phyloP scores from a whole-genome alignment of 2,113 vertebrate genomes.

The Glareola pratincola region DNA sequence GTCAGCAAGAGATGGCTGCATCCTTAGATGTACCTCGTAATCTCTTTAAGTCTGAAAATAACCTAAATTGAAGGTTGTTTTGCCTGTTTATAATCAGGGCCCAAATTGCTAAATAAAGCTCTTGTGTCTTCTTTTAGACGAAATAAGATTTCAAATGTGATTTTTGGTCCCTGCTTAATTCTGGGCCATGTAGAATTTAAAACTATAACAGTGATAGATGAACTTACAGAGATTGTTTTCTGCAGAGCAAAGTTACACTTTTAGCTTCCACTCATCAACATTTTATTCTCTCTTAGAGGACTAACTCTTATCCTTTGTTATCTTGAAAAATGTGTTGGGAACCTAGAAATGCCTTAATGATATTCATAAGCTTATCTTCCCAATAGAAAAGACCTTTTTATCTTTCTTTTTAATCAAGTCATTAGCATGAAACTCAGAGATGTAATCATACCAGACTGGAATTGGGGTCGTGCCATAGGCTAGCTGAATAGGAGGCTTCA shows the following conservation, averaged over 20 bases:
- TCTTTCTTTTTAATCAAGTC: conserved; percentile 69
- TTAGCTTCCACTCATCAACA: conserved; percentile 20
- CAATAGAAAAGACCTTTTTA: conserved; percentile 62
- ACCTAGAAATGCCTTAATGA: conserved; percentile 51
- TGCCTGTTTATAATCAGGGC: not conserved
- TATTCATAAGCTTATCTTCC: conserved; percentile 71
- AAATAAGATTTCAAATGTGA: not conserved
- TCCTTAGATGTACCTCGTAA: not conserved
- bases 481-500: conserved; percentile 56
- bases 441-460: conserved; percentile 70
- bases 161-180: conserved; percentile 6
- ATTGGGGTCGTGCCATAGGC: conserved; percentile 72
- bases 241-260: not conserved
- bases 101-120: not conserved
- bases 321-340: conserved; percentile 33
- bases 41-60: not conserved
- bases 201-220: not conserved
- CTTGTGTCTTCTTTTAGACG: not conserved
- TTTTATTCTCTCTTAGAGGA: not conserved
- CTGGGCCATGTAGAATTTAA: not conserved
- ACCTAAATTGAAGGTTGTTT: not conserved
- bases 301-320: conserved; percentile 29
- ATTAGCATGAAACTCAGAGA: conserved; percentile 74
- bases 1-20: not conserved
- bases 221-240: not conserved